Base-by-base conservation (phyloP, 2,888 invertebrate genomes). In the Melitaea athalia region DNA sequence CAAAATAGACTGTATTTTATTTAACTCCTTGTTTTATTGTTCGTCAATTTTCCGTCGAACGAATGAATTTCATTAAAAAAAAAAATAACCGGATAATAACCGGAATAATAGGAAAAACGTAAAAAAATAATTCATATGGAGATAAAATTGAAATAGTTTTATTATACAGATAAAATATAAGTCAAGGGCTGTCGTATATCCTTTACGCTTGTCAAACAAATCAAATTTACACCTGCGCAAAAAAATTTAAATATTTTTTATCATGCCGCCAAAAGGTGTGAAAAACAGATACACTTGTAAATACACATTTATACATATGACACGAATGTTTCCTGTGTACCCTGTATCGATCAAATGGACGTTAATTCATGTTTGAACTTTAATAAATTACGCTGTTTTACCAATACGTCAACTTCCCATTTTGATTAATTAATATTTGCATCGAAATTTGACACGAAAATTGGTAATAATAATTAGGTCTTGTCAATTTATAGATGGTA, bases 201-300 rank as follows among this genome's bases (percentile, higher is more conserved):
- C 65, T 60, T 42, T 52, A 45, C 53, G 65, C 60, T 60, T 60
- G 66, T 42, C 38, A 47, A 61, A 66, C 31, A 66, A 47, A 66
- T 66, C 45, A 66, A 6, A 61, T 33, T 38, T 53, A 59, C 47
- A 33, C 53, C 45, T 61, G 53, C 52, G 45, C 60, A 38, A 62
- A 62, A 62, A 33, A 61, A 45, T 55, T 55, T 33, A 31, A 55
- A 24, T n/a, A n/a, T 2, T 49, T 55, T 55, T 55, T 55, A 55
- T 55, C 31, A 55, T 33, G 31, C 6, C 8, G 33, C 53, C 31
- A 55, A 55, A 52, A 33, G 14, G 33, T 55, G 31, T 33, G n/a
- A 7, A 55, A 55, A 55, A 31, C 33, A 10, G n/a, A 17, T 50
- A 50, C 17, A 10, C 11, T 17, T 50, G 15, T 17, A 17, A 50